Conservation (phyloP, 2,113 vertebrate species). For the Laticauda laticaudata region DNA sequence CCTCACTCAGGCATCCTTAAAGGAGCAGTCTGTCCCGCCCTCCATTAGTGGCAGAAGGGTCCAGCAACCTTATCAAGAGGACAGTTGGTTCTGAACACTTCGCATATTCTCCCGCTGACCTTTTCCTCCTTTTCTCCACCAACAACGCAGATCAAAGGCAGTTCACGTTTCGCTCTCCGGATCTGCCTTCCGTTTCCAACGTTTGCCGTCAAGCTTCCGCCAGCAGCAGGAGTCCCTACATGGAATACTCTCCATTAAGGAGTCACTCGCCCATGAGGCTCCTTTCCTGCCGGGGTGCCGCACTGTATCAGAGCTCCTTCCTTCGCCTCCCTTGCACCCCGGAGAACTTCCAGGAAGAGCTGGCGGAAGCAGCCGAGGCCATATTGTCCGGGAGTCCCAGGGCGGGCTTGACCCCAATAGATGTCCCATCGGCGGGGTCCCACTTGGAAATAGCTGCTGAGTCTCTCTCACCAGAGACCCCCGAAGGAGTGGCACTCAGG, state of each 20-base stretch:
- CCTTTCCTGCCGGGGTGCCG: constrained; percentile 64
- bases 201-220: constrained; percentile 61
- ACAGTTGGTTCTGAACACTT: not conserved
- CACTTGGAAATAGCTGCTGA: constrained; percentile 54
- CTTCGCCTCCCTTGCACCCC: constrained; percentile 76
- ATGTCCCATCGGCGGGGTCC: constrained; percentile 19
- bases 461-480: constrained; percentile 55
- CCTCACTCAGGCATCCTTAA: not conserved
- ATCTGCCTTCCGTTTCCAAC: constrained; percentile 65
- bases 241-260: constrained; percentile 91
- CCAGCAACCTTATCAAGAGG: not conserved
- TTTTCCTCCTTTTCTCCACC: not conserved
- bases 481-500: constrained; percentile 37
- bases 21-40: not conserved
- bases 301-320: constrained; percentile 72
- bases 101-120: not conserved
- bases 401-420: constrained; percentile 23
- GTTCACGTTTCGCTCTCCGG: constrained; percentile 76
- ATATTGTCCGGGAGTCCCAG: constrained; percentile 39
- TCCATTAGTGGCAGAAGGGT: not conserved
- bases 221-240: constrained; percentile 78
- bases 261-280: constrained; percentile 79
- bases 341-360: constrained; percentile 68
- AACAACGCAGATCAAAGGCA: constrained; percentile 75
- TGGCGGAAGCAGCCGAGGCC: constrained; percentile 71